Percentiles rank a stretch among this genome's conserved stretches.
Conservation (phyloP, 2,888 invertebrate genomes). For the Agonopterix arenella region DNA sequence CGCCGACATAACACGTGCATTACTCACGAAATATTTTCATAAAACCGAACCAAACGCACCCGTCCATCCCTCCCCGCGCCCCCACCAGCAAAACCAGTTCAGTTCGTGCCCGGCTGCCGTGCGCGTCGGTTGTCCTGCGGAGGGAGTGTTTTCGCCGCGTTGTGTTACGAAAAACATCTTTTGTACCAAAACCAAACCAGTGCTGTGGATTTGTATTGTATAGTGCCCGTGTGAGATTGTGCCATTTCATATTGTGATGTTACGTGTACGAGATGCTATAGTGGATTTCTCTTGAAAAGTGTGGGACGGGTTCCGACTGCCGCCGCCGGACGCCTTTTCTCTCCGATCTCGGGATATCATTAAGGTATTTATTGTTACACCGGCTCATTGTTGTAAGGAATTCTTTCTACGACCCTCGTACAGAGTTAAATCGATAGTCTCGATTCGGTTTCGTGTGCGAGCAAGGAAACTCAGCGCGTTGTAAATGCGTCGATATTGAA, state of each 20-base stretch:
- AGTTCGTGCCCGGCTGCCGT: constrained; percentile 72
- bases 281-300: constrained; percentile 69
- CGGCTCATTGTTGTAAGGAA: constrained; percentile 74
- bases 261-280: constrained; percentile 54
- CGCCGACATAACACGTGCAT: constrained; percentile 73
- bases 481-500: constrained; percentile 43
- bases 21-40: constrained; percentile 78
- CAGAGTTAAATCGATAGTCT: constrained; percentile 68
- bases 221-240: constrained; percentile 69
- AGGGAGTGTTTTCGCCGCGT: constrained; percentile 40
- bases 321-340: constrained; percentile 67
- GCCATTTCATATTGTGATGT: constrained; percentile 64
- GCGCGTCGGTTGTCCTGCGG: constrained; percentile 51
- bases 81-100: constrained; percentile 64
- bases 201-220: constrained; percentile 64
- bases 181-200: constrained; percentile 64
- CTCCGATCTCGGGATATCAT: constrained; percentile 74
- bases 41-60: constrained; percentile 72
- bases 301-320: constrained; percentile 63
- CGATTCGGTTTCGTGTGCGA: constrained; percentile 42
- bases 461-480: constrained; percentile 26
- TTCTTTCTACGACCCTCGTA: constrained; percentile 65
- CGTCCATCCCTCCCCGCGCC: constrained; percentile 41
- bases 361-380: constrained; percentile 77
- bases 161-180: constrained; percentile 67